These are phyloP conservation scores for Okamejei kenojei DNA, from an alignment of 2,797 vertebrate species.

Conservation along the genomic window DNA sequence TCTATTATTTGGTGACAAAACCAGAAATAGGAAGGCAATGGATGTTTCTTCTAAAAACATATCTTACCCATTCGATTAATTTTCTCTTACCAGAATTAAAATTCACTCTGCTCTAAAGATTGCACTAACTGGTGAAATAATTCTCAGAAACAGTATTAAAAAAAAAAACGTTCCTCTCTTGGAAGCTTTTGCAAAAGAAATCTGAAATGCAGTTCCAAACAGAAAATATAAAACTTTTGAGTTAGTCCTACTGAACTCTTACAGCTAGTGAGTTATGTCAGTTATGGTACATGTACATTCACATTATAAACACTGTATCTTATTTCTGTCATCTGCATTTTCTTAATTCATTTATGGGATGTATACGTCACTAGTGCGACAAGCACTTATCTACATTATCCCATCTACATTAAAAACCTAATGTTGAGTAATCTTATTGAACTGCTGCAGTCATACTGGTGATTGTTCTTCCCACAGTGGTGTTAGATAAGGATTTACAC, in stretches of 20 bases:
- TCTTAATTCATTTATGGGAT: too few species aligned
- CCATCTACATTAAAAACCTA: too few species aligned
- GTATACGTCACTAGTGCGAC: too few species aligned
- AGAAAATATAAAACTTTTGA: background rate
- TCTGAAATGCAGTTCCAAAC: background rate
- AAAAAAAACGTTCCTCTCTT: background rate
- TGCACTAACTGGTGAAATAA: background rate
- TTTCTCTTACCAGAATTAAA: background rate
- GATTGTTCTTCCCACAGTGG: too few species aligned
- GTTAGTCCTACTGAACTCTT: background rate
- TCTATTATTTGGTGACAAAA: background rate
- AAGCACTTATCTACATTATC: too few species aligned
- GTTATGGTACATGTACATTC: background rate
- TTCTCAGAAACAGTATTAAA: background rate
- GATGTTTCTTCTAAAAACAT: background rate
- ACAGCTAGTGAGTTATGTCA: background rate
- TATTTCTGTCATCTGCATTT: background rate
- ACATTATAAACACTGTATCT: background rate
- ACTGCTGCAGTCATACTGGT: too few species aligned
- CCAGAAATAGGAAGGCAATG: background rate
- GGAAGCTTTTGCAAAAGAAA: background rate
- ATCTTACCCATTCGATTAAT: background rate
- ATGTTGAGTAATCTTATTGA: too few species aligned
- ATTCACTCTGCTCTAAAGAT: background rate
- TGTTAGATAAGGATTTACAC: too few species aligned